phyloP scores from a whole-genome alignment of 2,113 vertebrate species.

The Chinchilla lanigera region DNA sequence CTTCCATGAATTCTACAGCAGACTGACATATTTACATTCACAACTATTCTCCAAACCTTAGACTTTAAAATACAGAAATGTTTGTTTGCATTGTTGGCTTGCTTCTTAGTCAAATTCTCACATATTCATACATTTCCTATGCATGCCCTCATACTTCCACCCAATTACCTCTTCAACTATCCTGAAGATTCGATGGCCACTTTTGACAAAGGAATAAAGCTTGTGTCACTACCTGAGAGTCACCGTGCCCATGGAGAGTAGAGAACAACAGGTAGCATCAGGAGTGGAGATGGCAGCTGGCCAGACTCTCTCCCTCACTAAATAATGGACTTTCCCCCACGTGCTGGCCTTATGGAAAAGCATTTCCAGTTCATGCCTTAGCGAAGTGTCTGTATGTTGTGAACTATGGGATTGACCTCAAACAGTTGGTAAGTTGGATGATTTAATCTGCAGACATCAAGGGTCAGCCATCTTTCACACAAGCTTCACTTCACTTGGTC shows the following conservation, averaged over 20 bases:
- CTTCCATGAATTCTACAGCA: background rate
- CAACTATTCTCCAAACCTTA: constrained; percentile 25
- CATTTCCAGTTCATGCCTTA: background rate
- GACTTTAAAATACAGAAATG: background rate
- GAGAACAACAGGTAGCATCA: background rate
- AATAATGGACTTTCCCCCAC: background rate
- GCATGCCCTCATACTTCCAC: constrained; percentile 2
- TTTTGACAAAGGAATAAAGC: constrained; percentile 45
- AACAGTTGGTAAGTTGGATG: constrained; percentile 15
- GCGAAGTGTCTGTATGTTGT: background rate
- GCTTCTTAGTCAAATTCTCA: constrained; percentile 11
- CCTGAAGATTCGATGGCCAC: background rate
- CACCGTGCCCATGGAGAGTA: background rate
- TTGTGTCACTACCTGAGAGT: background rate
- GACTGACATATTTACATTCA: background rate
- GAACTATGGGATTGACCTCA: background rate
- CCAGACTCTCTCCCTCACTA: background rate
- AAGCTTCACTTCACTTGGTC: background rate
- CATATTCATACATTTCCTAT: background rate
- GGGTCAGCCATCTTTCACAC: background rate
- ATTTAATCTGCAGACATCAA: constrained; percentile 22
- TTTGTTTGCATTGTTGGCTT: background rate
- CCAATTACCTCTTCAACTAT: constrained; percentile 6
- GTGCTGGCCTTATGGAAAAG: background rate
- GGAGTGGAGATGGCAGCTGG: background rate